Conservation (phyloP, 1,140 invertebrate genomes). For the Alviniconcha marisindica region DNA sequence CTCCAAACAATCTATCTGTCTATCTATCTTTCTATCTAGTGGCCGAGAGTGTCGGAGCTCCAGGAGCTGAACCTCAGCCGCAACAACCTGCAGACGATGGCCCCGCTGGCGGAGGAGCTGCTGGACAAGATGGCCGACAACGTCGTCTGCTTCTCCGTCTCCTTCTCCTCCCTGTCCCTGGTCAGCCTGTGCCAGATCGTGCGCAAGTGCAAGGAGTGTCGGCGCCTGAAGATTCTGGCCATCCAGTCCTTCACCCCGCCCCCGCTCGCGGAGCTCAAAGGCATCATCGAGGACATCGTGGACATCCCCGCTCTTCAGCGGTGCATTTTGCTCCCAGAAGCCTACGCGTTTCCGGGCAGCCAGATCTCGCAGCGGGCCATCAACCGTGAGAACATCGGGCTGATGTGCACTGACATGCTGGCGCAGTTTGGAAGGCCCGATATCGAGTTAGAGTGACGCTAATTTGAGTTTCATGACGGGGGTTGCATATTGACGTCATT, state of each 20-base stretch:
- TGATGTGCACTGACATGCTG: slow-evolving; percentile 51
- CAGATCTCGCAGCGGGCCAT: slow-evolving; percentile 57
- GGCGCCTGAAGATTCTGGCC: slow-evolving; percentile 56
- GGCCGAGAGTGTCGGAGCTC: slow-evolving; percentile 52
- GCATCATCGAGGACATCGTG: slow-evolving; percentile 57
- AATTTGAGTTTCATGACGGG: background rate
- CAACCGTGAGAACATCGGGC: slow-evolving; percentile 51
- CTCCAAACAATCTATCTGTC: background rate
- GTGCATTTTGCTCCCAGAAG: slow-evolving; percentile 65
- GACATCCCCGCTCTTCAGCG: slow-evolving; percentile 64
- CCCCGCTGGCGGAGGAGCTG: slow-evolving; percentile 41
- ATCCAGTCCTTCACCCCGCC: slow-evolving; percentile 67
- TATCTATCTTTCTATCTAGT: slow-evolving; percentile 32
- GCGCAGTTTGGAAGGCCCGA: slow-evolving; percentile 51
- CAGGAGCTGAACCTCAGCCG: slow-evolving; percentile 69
- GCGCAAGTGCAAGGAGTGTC: slow-evolving; percentile 50
- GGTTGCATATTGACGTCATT: background rate
- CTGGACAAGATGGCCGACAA: slow-evolving; percentile 52
- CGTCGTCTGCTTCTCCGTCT: slow-evolving; percentile 66
- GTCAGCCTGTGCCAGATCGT: slow-evolving; percentile 49
- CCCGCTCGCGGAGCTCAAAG: slow-evolving; percentile 51
- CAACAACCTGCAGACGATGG: slow-evolving; percentile 60
- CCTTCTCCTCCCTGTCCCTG: slow-evolving; percentile 62
- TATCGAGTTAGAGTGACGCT: slow-evolving; percentile 56
- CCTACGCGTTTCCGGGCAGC: slow-evolving; percentile 68